These are phyloP conservation scores for Grallaria varia DNA, from an alignment of 2,113 vertebrate genomes.

Conservation along the genomic window DNA sequence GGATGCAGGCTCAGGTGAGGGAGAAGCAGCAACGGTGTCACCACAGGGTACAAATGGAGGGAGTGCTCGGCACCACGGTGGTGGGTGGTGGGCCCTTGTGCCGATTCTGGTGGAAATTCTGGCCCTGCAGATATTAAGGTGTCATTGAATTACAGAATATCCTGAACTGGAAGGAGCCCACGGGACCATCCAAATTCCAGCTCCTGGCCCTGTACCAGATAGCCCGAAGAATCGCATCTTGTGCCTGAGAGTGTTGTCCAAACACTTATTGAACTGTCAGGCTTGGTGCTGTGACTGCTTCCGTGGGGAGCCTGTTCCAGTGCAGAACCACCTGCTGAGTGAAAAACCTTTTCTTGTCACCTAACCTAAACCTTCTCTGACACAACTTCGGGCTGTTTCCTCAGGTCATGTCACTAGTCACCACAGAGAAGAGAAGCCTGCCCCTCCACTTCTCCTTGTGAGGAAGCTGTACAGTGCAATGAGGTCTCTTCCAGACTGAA, in stretches of 20 bases:
- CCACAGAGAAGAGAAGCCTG: neutral
- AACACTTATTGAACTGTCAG: neutral
- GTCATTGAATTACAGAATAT: neutral
- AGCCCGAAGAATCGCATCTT: accelerated
- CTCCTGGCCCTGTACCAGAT: neutral
- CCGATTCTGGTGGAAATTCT: neutral
- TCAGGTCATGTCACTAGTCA: accelerated
- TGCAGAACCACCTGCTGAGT: neutral
- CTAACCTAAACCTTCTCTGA: neutral
- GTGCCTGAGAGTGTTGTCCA: neutral
- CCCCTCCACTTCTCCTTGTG: neutral
- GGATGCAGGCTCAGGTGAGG: accelerated
- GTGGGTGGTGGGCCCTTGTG: accelerated
- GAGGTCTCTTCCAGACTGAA: neutral
- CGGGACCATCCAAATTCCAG: accelerated
- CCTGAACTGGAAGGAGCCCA: neutral
- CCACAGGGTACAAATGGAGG: accelerated
- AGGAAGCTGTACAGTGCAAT: neutral
- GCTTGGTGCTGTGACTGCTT: neutral
- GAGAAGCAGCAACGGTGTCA: accelerated
- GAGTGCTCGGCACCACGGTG: accelerated
- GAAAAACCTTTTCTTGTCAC: neutral
- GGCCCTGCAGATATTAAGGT: accelerated
- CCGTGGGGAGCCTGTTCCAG: accelerated
- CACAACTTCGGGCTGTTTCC: neutral